Evolutionary conservation across 30 jellyfish, hydroid and myxozoan species (phyloP).

Genomic region (Rhopilema esculentum): DNA sequence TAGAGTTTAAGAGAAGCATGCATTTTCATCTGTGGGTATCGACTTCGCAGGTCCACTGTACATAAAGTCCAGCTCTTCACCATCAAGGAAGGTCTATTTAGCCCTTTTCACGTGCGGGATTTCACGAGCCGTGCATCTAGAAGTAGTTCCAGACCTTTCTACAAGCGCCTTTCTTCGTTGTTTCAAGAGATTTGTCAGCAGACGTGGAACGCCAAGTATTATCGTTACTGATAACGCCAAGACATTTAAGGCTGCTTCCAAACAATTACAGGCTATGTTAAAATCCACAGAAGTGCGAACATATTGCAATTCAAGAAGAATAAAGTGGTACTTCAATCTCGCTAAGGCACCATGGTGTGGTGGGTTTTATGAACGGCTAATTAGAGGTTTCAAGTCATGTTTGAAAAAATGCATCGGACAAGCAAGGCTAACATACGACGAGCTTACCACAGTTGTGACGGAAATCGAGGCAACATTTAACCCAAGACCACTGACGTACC

Average conservation of each 20-base stretch:
- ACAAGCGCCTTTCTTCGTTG: neutral
- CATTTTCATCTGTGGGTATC: neutral
- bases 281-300: too few species aligned
- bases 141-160: neutral
- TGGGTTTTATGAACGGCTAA: constrained; percentile 21
- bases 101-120: neutral
- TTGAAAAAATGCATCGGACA: neutral
- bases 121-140: neutral
- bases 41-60: neutral
- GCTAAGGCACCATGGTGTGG: neutral
- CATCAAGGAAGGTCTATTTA: neutral
- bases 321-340: too few species aligned
- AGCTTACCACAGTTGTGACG: neutral
- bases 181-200: neutral
- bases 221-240: neutral
- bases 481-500: constrained; percentile 24
- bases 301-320: too few species aligned
- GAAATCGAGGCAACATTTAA: too few species aligned
- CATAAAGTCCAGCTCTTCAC: too few species aligned
- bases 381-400: constrained; percentile 9
- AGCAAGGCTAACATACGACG: constrained; percentile 16
- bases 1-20: neutral
- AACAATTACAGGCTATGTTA: too few species aligned
- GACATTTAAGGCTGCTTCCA: neutral
- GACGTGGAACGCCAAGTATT: neutral